Percentiles rank a stretch among this genome's conserved stretches.
These are phyloP conservation scores for Hippolais icterina DNA, from an alignment of 2,113 vertebrate species.

Conservation along the genomic window DNA sequence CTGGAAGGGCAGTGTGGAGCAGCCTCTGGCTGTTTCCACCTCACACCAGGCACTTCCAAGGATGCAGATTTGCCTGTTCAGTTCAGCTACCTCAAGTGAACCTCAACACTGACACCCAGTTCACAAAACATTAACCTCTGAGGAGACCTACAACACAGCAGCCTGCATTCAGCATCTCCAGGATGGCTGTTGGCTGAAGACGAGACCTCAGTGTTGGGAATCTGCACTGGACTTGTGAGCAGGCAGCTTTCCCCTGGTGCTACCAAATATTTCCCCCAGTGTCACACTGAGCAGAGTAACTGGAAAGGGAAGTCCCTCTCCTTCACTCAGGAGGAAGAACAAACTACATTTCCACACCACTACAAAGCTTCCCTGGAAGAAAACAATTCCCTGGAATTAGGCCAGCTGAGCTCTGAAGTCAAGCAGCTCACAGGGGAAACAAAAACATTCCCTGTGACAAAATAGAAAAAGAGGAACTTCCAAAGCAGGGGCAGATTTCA, in stretches of 20 bases:
- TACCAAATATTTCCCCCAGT: fast-evolving
- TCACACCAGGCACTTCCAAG: background rate
- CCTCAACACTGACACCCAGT: background rate
- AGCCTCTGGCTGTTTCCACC: background rate
- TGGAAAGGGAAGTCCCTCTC: background rate
- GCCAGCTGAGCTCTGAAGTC: background rate
- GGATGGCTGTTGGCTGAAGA: background rate
- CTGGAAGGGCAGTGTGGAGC: fast-evolving
- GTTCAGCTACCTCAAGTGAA: background rate
- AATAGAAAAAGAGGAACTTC: background rate
- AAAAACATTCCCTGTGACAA: background rate
- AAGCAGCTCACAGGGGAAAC: background rate
- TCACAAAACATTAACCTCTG: background rate
- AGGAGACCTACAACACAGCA: background rate
- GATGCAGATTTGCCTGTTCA: background rate
- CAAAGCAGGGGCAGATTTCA: background rate
- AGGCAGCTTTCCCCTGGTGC: background rate
- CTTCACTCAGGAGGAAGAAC: background rate
- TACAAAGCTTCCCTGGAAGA: background rate
- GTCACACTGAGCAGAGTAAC: background rate
- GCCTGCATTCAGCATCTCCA: background rate
- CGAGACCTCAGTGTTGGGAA: background rate
- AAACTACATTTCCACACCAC: background rate
- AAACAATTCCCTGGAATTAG: background rate
- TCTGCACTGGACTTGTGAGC: background rate